Evolutionary conservation across 1,140 invertebrate species (phyloP).

Genomic region (Paraescarpia echinospica): DNA sequence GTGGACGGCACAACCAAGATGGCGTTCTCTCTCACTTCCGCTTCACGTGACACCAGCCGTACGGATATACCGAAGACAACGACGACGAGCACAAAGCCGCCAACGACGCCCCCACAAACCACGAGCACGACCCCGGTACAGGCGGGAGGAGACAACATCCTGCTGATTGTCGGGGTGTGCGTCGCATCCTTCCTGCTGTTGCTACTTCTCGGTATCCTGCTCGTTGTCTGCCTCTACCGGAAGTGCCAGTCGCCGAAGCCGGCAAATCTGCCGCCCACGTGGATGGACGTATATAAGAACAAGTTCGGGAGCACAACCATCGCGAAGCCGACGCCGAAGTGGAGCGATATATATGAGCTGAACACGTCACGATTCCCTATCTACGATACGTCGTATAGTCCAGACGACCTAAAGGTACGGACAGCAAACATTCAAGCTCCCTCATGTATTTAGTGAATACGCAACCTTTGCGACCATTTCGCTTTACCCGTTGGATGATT

Average conservation of each 20-base stretch:
- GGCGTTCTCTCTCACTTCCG: constrained; percentile 34
- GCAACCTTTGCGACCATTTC: too few relatives aligned
- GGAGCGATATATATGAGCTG: constrained; percentile 46
- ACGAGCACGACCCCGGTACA: not conserved
- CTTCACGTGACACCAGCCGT: constrained; percentile 25
- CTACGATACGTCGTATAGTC: constrained; percentile 35
- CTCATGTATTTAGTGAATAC: too few relatives aligned
- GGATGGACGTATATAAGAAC: constrained; percentile 9
- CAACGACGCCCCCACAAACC: not conserved
- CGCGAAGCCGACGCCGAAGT: constrained; percentile 26
- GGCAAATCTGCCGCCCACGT: constrained; percentile 18
- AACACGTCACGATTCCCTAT: constrained; percentile 44
- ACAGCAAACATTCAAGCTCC: too few relatives aligned
- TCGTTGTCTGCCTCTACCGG: constrained; percentile 37
- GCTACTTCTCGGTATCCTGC: constrained; percentile 39
- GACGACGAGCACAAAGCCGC: not conserved
- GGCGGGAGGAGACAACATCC: constrained; percentile 24
- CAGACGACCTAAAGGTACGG: constrained; percentile 25
- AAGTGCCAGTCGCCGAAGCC: constrained; percentile 21
- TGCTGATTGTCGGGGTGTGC: constrained; percentile 25
- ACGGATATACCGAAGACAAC: not conserved
- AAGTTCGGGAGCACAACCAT: constrained; percentile 17
- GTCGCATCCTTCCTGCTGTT: constrained; percentile 35
- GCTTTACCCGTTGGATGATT: too few relatives aligned
- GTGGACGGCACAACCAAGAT: constrained; percentile 40